These are phyloP conservation scores for Anas capensis DNA, from an alignment of 2,797 vertebrate species.

Conservation along the genomic window DNA sequence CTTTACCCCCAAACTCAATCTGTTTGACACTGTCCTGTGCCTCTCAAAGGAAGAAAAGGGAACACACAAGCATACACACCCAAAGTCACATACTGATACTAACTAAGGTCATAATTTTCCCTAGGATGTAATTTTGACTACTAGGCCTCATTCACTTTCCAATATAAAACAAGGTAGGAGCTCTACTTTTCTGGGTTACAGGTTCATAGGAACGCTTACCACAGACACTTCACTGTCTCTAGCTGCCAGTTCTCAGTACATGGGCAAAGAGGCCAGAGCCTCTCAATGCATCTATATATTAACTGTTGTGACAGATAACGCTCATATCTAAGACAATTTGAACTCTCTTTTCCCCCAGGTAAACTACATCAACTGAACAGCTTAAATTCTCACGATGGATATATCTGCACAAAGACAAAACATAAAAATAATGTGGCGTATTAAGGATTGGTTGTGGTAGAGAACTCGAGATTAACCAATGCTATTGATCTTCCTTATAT, in stretches of 20 bases:
- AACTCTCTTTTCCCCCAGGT: conserved; percentile 14
- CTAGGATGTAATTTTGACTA: not conserved
- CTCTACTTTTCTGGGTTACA: not conserved
- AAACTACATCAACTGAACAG: not conserved
- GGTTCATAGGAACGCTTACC: not conserved
- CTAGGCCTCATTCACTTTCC: not conserved
- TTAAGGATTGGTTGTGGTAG: not conserved
- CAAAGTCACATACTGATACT: not conserved
- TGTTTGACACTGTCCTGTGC: not conserved
- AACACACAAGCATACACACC: not conserved
- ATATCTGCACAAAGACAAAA: not conserved
- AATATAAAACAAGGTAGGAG: not conserved
- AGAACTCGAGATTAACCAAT: not conserved
- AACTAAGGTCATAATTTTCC: not conserved
- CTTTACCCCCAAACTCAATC: conserved; percentile 3
- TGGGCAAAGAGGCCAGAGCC: not conserved
- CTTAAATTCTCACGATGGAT: not conserved
- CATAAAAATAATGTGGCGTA: not conserved
- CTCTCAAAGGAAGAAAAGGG: not conserved
- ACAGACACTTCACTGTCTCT: not conserved
- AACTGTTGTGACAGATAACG: conserved; percentile 7
- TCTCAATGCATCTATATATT: conserved; percentile 8
- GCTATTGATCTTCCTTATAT: not conserved
- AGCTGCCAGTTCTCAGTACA: not conserved
- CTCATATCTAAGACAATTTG: conserved; percentile 4